A percentile compares a stretch with the other conserved stretches of the same genome.
phyloP scores from a whole-genome alignment of 2,113 vertebrate genomes.

The Bucco capensis region DNA sequence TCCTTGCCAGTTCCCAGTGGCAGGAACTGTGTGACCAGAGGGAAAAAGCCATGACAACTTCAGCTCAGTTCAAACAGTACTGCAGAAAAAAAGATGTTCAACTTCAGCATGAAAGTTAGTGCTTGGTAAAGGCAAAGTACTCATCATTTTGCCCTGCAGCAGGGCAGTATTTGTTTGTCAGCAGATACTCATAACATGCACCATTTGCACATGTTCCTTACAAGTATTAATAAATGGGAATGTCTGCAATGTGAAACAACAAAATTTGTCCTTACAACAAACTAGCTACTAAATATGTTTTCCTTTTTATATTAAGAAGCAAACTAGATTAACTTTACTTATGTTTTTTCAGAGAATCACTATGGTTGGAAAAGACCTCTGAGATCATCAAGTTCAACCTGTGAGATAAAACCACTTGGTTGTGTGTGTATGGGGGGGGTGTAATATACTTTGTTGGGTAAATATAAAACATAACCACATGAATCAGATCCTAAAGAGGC shows the following conservation, averaged over 20 bases:
- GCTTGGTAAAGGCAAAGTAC: neutral
- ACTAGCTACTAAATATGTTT: neutral
- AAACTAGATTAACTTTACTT: neutral
- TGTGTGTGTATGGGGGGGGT: too few relatives aligned
- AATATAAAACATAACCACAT: neutral
- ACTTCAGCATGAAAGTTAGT: neutral
- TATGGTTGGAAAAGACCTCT: too few relatives aligned
- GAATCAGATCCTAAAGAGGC: neutral
- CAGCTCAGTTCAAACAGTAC: neutral
- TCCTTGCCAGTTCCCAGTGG: neutral
- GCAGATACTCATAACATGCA: neutral
- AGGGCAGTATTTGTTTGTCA: fast-evolving
- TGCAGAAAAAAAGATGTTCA: neutral
- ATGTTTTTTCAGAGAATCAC: neutral
- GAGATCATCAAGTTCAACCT: neutral
- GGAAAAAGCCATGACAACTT: neutral
- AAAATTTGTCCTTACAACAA: neutral
- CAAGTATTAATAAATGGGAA: neutral
- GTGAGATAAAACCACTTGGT: neutral
- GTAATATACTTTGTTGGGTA: neutral
- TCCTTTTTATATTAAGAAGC: neutral
- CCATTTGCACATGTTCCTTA: neutral
- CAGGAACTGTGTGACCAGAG: neutral
- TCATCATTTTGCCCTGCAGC: neutral
- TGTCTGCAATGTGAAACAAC: neutral